These are phyloP conservation scores for Girardia tigrina DNA, from an alignment of 2,888 invertebrate genomes.

Conservation along the genomic window DNA sequence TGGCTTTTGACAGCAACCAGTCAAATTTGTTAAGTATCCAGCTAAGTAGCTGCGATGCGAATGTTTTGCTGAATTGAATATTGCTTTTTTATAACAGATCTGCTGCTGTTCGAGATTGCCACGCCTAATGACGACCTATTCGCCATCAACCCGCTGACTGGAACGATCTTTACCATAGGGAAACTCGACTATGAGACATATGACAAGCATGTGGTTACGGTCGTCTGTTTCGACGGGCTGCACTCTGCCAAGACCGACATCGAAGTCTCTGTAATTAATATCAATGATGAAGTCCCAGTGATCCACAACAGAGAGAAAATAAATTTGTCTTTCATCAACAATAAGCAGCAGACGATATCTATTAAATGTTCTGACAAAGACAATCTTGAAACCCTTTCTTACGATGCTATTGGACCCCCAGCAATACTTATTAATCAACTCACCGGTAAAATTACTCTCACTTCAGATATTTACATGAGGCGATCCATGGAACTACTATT, in stretches of 20 bases:
- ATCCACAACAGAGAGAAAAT: neutral
- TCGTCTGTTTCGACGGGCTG: neutral
- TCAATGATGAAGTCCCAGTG: neutral
- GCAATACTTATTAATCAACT: neutral
- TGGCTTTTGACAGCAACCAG: no score
- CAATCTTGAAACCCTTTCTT: neutral
- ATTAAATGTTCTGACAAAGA: conserved; percentile 8
- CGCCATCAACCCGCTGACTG: neutral
- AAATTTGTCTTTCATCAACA: neutral
- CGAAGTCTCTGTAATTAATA: neutral
- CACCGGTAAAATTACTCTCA: neutral
- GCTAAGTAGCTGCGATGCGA: no score
- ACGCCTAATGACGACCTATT: neutral
- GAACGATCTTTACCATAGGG: neutral
- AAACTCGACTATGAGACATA: neutral
- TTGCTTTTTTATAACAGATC: neutral
- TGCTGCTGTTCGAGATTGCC: neutral
- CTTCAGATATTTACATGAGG: neutral
- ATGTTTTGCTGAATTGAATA: no score
- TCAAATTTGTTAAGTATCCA: no score
- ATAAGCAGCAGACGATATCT: neutral
- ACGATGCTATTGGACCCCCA: neutral
- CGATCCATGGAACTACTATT: neutral
- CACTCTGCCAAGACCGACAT: neutral
- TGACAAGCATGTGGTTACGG: neutral